Conservation (phyloP, 2,113 vertebrate species). For the Etheostoma cragini region DNA sequence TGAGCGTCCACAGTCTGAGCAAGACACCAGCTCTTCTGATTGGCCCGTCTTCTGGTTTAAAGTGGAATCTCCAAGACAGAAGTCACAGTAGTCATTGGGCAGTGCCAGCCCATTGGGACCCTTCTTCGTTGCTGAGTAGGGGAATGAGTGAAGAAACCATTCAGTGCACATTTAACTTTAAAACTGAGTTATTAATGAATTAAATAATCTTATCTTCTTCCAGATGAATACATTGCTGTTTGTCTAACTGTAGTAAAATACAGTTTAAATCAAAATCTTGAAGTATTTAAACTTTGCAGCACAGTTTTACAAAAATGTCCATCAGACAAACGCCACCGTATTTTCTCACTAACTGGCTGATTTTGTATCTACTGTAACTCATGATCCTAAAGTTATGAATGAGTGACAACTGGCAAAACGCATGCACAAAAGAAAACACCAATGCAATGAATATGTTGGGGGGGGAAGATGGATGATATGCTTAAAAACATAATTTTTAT, state of each 20-base stretch:
- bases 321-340: conserved; percentile 7
- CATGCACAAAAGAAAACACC: conserved; percentile 47
- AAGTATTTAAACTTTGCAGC: background rate
- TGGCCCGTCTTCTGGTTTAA: conserved; percentile 98
- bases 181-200: background rate
- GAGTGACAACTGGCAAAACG: conserved; percentile 44
- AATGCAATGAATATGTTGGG: conserved; percentile 42
- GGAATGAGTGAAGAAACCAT: conserved; percentile 31
- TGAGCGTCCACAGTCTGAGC: conserved; percentile 96
- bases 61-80: conserved; percentile 96
- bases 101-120: conserved; percentile 93
- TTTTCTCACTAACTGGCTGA: background rate
- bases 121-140: conserved; percentile 88
- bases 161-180: background rate
- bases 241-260: background rate
- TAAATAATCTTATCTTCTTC: background rate
- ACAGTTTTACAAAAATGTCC: conserved; percentile 38
- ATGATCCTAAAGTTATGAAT: conserved; percentile 48
- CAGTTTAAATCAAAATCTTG: background rate
- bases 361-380: conserved; percentile 4
- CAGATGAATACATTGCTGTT: background rate
- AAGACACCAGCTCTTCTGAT: conserved; percentile 95
- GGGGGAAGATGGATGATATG: conserved; percentile 29
- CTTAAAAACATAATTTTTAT: conserved; percentile 33
- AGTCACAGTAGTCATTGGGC: conserved; percentile 98